A percentile compares a stretch with the other conserved stretches of the same genome.
Conservation (phyloP, 2,113 vertebrate species). For the Tyto alba region DNA sequence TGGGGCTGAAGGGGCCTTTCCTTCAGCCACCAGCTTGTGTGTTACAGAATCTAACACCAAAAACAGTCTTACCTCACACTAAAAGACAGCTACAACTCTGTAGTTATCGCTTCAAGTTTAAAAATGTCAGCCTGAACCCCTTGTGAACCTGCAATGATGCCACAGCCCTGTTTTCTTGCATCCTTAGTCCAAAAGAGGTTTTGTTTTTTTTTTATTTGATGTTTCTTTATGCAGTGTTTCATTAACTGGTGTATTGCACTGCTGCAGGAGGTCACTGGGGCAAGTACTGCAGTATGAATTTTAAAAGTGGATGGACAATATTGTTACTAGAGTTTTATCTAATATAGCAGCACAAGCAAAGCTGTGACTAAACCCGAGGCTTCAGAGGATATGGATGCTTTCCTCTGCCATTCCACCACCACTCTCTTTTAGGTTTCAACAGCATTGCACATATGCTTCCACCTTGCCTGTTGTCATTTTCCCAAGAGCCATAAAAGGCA, state of each 20-base stretch:
- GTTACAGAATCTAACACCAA: not conserved
- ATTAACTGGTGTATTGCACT: not conserved
- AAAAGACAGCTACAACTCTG: not conserved
- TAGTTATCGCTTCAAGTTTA: not conserved
- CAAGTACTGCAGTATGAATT: not conserved
- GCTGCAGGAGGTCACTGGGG: not conserved
- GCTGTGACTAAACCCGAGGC: not conserved
- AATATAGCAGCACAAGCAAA: not conserved
- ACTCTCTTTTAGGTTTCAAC: not conserved
- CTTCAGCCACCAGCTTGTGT: not conserved
- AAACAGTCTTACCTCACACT: not conserved
- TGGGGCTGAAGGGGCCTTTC: not conserved
- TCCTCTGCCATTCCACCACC: not conserved
- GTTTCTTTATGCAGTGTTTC: not conserved
- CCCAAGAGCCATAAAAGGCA: not conserved
- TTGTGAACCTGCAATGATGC: not conserved
- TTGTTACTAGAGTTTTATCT: not conserved
- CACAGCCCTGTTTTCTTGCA: not conserved
- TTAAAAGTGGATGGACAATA: not conserved
- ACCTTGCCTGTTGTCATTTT: not conserved
- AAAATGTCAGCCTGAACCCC: not conserved
- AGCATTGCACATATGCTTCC: not conserved
- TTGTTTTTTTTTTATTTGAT: not conserved
- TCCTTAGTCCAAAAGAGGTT: not conserved
- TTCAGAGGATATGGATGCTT: not conserved